Evolutionary conservation across 2,113 vertebrate species (phyloP), one percentile per base, ranked within the genome.

Genomic region (Tragelaphus buxtoni): DNA sequence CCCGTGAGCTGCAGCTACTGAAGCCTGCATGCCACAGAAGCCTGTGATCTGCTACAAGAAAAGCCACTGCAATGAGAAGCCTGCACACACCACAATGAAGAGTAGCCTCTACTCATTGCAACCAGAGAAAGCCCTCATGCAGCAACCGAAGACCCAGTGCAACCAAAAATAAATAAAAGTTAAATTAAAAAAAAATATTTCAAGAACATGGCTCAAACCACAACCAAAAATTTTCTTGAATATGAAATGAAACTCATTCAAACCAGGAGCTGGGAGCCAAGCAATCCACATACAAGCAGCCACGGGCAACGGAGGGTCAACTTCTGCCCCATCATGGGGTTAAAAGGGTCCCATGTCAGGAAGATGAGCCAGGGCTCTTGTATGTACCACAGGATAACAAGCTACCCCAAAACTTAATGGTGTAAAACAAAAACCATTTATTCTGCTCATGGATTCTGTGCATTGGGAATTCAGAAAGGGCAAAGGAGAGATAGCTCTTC

Each of bases 171-270:
- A 12, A 69, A 39, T 22, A 69, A 39, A 69, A 69, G 65, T 22
- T 69, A 69, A 69, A 69, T 22, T 69, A 22, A 69, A 22, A 58
- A 86, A 86, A 76, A 72, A 5, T 72, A 55, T 87, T 90, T 65
- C 49, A 92, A 93, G 81, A 17, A 65, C 2, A 22, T 10, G n/a
- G 63, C 26, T 89, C 72, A 32, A 91, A 94, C 12, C 72, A 85
- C 88, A 89, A 47, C 0, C 69, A 45, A 74, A 39, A 42, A 22
- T 77, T 56, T 60, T 87, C 74, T 79, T 76, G 45, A 47, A 49
- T 72, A 53, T 92, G 47, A 95, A 35, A 49, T 26, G 32, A 97
- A 95, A 58, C 16, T 51, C 53, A 56, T 45, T 83, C 74, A 94
- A 77, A 53, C 39, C 51, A 63, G 47, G 47, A 88, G 32, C 24